Conservation (phyloP, 2,888 invertebrate species). For the Caradrina kadenii region DNA sequence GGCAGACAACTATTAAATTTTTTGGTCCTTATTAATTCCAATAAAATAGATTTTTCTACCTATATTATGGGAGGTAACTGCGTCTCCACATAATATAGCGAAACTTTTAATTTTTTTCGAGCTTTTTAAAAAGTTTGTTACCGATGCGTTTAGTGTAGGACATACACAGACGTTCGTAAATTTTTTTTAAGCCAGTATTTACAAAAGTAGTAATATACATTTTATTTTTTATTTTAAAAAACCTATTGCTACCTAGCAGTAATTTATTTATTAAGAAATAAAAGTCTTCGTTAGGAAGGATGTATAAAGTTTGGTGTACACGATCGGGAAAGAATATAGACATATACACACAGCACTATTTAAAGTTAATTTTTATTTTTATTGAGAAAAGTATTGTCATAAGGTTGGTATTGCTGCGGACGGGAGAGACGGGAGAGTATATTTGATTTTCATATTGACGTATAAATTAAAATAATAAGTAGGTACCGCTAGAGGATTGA, state of each 20-base stretch:
- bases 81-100: not conserved
- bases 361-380: slow-evolving; percentile 19
- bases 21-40: not conserved
- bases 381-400: slow-evolving; percentile 40
- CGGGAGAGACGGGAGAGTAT: not conserved
- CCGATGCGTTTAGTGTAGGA: slow-evolving; percentile 29
- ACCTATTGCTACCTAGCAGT: not conserved
- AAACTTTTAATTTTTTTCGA: slow-evolving; percentile 17
- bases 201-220: not conserved
- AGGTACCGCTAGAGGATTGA: too few species aligned
- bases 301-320: slow-evolving; percentile 29
- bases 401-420: too few species aligned
- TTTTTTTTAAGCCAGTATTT: slow-evolving; percentile 31
- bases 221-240: too few species aligned
- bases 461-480: not conserved
- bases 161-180: slow-evolving; percentile 1
- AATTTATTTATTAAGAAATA: slow-evolving; percentile 37
- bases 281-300: not conserved
- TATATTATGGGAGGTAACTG: not conserved
- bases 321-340: slow-evolving; percentile 3
- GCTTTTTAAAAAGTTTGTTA: slow-evolving; percentile 35
- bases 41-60: not conserved
- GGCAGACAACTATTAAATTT: not conserved
- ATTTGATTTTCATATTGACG: not conserved
- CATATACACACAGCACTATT: slow-evolving; percentile 1